These are phyloP conservation scores for Xestia sexstrigata DNA, from an alignment of 2,888 invertebrate genomes.

Conservation along the genomic window DNA sequence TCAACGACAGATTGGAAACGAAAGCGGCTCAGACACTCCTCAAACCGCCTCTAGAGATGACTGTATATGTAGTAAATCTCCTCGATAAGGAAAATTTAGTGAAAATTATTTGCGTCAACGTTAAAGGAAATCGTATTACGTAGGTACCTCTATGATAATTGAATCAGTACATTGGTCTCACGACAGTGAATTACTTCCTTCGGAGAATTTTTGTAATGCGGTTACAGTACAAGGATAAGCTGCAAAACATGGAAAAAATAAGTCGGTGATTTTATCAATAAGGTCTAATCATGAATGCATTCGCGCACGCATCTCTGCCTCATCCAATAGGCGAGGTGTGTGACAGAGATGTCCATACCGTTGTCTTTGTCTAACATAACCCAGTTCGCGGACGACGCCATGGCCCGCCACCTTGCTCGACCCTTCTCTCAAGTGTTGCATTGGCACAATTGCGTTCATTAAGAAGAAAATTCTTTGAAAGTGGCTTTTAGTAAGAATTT, in stretches of 20 bases:
- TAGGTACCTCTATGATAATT: conserved; percentile 27
- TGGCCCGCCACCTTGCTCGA: conserved; percentile 77
- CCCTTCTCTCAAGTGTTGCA: conserved; percentile 79
- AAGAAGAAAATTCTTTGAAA: conserved; percentile 58
- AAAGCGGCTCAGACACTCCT: conserved; percentile 70
- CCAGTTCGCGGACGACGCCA: conserved; percentile 79
- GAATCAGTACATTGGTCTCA: conserved; percentile 18
- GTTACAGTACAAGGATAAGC: conserved; percentile 40
- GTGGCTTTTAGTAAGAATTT: conserved; percentile 23
- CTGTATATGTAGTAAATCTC: background rate
- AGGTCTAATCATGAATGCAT: conserved; percentile 70
- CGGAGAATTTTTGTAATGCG: conserved; percentile 18
- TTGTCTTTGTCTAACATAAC: conserved; percentile 77
- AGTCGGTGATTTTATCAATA: conserved; percentile 48
- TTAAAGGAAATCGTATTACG: conserved; percentile 21
- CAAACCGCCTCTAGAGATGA: conserved; percentile 5
- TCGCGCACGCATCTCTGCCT: conserved; percentile 68
- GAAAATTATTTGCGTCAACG: conserved; percentile 36
- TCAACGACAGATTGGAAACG: conserved; percentile 72
- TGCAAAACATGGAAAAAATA: conserved; percentile 6
- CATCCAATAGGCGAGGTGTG: conserved; percentile 67
- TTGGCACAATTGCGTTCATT: conserved; percentile 72
- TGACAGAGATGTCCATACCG: conserved; percentile 73
- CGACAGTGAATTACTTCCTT: conserved; percentile 22
- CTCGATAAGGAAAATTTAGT: conserved; percentile 44